Percentiles rank a stretch among this genome's conserved stretches.
Evolutionary conservation across 2,113 vertebrate genomes (phyloP).

Genomic region (Sterna hirundo): DNA sequence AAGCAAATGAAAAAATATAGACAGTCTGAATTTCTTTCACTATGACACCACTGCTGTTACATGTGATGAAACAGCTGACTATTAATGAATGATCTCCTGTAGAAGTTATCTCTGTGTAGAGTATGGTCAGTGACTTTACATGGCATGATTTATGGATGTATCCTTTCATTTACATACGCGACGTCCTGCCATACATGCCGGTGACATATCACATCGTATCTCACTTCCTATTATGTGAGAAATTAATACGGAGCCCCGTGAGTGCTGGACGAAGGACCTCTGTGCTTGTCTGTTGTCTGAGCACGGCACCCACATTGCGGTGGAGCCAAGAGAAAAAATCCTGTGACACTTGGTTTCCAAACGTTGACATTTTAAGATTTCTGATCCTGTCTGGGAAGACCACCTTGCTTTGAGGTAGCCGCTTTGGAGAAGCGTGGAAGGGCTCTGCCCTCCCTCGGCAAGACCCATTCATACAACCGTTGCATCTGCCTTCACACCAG

Average conservation of each 20-base stretch:
- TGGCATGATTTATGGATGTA: not conserved
- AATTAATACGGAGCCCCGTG: not conserved
- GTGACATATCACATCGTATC: not conserved
- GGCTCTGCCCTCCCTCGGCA: not conserved
- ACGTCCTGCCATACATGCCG: not conserved
- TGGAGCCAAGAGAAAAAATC: not conserved
- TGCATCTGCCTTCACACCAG: not conserved
- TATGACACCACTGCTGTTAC: not conserved
- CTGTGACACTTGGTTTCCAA: not conserved
- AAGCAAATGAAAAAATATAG: not conserved
- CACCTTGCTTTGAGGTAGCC: not conserved
- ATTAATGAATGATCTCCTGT: not conserved
- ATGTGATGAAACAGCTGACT: not conserved
- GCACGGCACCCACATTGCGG: not conserved
- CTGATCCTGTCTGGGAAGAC: not conserved
- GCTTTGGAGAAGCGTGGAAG: not conserved
- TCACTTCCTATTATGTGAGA: not conserved
- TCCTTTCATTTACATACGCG: not conserved
- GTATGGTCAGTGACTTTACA: not conserved
- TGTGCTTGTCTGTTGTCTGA: not conserved
- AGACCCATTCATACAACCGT: not conserved
- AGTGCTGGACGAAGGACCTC: not conserved
- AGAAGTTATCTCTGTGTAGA: not conserved
- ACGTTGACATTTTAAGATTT: slow-evolving; percentile 23
- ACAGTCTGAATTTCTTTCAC: not conserved